Percentiles rank a stretch among this genome's conserved stretches.
Evolutionary conservation across 2,888 invertebrate species (phyloP).

Genomic region (Colletes collaris): DNA sequence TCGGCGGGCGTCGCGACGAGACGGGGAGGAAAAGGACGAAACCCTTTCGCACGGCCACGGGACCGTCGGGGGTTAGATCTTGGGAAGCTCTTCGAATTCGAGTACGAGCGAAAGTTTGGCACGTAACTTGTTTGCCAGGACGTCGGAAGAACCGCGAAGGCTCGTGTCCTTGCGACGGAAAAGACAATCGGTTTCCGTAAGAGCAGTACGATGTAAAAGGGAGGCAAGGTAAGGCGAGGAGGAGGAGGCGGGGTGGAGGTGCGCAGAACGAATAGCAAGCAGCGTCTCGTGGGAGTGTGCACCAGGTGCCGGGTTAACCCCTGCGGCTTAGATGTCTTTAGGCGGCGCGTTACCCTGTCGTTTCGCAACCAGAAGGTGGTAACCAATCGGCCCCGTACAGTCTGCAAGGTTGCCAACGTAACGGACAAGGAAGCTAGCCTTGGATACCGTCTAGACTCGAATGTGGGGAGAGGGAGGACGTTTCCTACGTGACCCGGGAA

Average conservation of each 20-base stretch:
- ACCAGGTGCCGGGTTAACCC: conserved; percentile 82
- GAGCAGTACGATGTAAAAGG: conserved; percentile 64
- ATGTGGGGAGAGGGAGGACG: conserved; percentile 42
- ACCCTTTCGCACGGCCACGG: no score
- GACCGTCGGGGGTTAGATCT: no score
- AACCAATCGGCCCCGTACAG: conserved; percentile 71
- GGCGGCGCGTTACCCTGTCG: conserved; percentile 73
- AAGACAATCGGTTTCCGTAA: conserved; percentile 49
- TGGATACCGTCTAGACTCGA: conserved; percentile 68
- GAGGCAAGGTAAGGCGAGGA: conserved; percentile 60
- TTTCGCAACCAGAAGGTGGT: conserved; percentile 67
- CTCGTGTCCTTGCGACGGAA: conserved; percentile 19
- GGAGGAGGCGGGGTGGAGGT: conserved; percentile 41
- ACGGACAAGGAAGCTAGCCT: conserved; percentile 49
- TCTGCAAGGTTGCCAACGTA: conserved; percentile 58
- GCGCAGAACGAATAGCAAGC: conserved; percentile 81
- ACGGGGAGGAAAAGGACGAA: no score
- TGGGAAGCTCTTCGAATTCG: no score
- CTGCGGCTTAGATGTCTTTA: conserved; percentile 78
- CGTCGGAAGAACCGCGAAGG: background rate
- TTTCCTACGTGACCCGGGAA: conserved; percentile 72
- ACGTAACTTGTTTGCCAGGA: background rate
- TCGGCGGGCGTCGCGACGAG: no score
- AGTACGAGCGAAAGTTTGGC: background rate
- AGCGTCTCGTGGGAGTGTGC: conserved; percentile 80